These are phyloP conservation scores for Stratiolaelaps scimitus DNA, from an alignment of 1,140 invertebrate genomes.

Conservation along the genomic window DNA sequence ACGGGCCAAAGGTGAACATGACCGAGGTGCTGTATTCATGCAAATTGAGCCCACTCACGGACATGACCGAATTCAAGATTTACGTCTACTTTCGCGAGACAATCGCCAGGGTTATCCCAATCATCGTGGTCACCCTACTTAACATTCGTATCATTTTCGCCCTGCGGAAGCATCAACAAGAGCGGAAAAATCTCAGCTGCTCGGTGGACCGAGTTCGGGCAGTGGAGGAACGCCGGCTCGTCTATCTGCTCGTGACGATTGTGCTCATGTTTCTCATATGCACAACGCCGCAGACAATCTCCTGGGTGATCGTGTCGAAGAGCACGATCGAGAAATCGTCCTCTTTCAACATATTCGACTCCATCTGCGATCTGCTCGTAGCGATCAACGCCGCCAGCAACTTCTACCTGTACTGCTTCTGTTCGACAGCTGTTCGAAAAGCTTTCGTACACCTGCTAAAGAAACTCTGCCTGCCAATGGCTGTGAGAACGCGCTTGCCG, in stretches of 20 bases:
- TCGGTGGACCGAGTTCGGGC: not conserved
- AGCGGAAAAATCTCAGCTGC: not conserved
- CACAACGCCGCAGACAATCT: not conserved
- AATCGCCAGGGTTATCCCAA: not conserved
- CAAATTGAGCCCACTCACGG: not conserved
- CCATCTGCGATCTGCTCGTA: not conserved
- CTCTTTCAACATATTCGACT: not conserved
- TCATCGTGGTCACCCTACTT: not conserved
- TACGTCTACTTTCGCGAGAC: not conserved
- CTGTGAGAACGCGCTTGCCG: no score
- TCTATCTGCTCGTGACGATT: not conserved
- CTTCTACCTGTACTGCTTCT: conserved; percentile 14
- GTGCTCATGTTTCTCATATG: not conserved
- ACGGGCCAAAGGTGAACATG: not conserved
- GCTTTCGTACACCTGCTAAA: no score
- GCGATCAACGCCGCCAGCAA: not conserved
- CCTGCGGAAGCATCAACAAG: not conserved
- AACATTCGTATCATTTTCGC: conserved; percentile 7
- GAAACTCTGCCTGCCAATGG: no score
- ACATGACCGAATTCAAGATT: not conserved
- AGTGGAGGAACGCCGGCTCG: not conserved
- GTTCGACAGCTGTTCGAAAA: not conserved
- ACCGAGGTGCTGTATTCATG: not conserved
- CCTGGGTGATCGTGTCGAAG: not conserved
- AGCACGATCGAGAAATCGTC: not conserved